Percentiles rank a stretch among this genome's conserved stretches.
Conservation (phyloP, 37 sponge, comb jelly and placozoan species). For the Geodia barretti region DNA sequence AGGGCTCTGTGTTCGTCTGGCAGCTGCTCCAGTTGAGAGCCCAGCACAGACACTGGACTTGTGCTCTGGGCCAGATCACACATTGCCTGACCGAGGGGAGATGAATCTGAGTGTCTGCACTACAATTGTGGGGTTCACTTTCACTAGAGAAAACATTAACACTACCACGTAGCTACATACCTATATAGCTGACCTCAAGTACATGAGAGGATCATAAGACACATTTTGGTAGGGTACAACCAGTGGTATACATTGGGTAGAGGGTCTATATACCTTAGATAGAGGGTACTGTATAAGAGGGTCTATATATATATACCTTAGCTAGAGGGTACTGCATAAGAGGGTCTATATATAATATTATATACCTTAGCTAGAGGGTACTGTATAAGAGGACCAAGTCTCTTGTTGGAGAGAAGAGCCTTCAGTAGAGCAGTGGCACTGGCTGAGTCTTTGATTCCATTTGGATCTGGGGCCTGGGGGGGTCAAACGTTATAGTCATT, state of each 20-base stretch:
- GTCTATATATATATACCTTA: conserved; percentile 26
- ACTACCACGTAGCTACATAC: no score
- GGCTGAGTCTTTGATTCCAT: conserved; percentile 26
- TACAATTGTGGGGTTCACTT: no score
- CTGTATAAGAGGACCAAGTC: conserved; percentile 29
- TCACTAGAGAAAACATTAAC: conserved; percentile 1
- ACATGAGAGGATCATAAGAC: no score
- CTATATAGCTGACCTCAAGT: no score
- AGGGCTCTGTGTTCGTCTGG: conserved; percentile 33
- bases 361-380: conserved; percentile 38
- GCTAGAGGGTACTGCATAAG: no score
- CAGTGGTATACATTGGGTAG: conserved; percentile 42
- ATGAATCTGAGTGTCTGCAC: no score
- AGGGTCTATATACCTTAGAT: conserved; percentile 35
- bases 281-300: no score
- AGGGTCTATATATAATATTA: no score
- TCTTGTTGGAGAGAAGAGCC: conserved; percentile 21
- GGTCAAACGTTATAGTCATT: no score
- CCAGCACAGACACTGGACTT: conserved; percentile 28
- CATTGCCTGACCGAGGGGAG: conserved; percentile 36
- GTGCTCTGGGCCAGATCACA: conserved; percentile 32
- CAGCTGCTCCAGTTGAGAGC: conserved; percentile 32
- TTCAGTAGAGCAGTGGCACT: conserved; percentile 38
- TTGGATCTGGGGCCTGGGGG: conserved; percentile 46
- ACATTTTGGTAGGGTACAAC: no score